Evolutionary conservation across 1,140 invertebrate species (phyloP).

Genomic region (honey bee (Apis mellifera)): DNA sequence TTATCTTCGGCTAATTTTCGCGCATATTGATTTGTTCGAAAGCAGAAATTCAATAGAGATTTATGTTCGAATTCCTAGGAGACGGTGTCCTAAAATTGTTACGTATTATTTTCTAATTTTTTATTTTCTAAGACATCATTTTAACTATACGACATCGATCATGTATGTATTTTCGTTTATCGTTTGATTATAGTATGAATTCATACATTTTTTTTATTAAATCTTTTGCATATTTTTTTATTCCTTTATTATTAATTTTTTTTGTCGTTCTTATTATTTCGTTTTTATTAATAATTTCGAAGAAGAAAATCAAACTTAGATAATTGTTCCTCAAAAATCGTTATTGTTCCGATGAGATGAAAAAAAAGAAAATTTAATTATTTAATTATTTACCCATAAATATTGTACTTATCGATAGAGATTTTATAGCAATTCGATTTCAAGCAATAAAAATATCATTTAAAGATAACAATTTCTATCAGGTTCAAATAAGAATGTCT

Average conservation of each 20-base stretch:
- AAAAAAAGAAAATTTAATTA: background rate
- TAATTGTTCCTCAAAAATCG: background rate
- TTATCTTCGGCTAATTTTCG: background rate
- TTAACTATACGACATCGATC: conserved; percentile 48
- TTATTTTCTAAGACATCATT: conserved; percentile 45
- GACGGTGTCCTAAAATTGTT: conserved; percentile 27
- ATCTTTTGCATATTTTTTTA: background rate
- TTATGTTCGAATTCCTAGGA: conserved; percentile 30
- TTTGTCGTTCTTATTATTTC: background rate
- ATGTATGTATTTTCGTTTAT: conserved; percentile 8
- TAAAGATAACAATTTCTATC: conserved; percentile 12
- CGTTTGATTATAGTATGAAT: background rate
- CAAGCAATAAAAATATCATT: conserved; percentile 20
- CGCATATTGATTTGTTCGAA: background rate
- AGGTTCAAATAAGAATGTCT: background rate
- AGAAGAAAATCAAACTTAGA: background rate
- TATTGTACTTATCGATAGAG: background rate
- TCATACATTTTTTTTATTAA: background rate
- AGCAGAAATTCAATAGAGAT: conserved; percentile 13
- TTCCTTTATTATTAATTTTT: background rate
- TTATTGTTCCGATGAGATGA: background rate
- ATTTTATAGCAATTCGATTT: background rate
- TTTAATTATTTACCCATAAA: background rate
- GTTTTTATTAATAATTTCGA: background rate
- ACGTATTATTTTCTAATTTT: conserved; percentile 34